Percentiles rank a stretch among this genome's conserved stretches.
phyloP scores from a whole-genome alignment of 2,797 vertebrate genomes.

The Tapera naevia region DNA sequence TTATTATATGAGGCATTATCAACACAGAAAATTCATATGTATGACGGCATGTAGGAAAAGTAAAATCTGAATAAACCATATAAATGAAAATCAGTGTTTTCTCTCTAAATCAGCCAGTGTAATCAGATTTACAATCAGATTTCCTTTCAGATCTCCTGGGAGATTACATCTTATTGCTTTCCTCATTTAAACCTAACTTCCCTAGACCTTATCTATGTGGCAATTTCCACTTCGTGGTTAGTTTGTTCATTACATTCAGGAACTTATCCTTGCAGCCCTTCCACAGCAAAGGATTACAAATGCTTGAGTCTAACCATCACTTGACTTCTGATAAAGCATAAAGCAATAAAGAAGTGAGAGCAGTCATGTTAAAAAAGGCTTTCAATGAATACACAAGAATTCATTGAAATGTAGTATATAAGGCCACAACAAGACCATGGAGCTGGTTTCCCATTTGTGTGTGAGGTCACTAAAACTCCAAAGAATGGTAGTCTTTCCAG shows the following conservation, averaged over 20 bases:
- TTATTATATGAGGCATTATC: neutral
- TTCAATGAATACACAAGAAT: neutral
- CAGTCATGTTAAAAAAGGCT: neutral
- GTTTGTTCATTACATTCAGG: neutral
- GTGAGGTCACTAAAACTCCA: neutral
- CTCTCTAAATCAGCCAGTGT: neutral
- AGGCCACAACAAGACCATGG: neutral
- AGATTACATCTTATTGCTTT: constrained; percentile 4
- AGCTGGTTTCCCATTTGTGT: neutral
- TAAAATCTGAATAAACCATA: neutral
- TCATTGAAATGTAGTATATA: neutral
- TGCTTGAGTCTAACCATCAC: neutral
- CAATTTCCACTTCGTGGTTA: constrained; percentile 30
- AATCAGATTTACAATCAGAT: constrained; percentile 32
- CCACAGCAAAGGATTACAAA: neutral
- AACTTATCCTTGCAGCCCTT: neutral
- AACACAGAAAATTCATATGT: neutral
- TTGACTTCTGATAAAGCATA: neutral
- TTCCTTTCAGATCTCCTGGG: constrained; percentile 14
- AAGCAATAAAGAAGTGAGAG: neutral
- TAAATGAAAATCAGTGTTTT: neutral
- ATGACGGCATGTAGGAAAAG: neutral
- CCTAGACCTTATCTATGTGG: neutral
- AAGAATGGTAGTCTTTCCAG: neutral
- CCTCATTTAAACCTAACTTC: constrained; percentile 9